phyloP scores from a whole-genome alignment of 2,113 vertebrate genomes.

The Gallinago paraguaiae region DNA sequence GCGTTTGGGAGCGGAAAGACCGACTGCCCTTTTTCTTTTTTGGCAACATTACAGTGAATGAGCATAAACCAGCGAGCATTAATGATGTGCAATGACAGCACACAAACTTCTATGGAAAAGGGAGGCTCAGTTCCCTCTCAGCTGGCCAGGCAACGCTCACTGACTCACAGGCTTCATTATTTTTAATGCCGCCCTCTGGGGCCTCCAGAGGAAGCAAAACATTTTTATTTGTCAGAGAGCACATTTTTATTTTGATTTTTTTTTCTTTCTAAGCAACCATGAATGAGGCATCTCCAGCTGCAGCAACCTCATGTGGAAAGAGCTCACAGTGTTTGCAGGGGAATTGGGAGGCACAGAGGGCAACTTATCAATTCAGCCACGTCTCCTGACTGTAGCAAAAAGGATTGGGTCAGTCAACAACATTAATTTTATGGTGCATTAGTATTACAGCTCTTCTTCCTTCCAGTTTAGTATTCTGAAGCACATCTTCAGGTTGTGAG shows the following conservation, averaged over 20 bases:
- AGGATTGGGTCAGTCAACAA: background rate
- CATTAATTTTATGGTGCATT: background rate
- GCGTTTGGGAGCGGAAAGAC: background rate
- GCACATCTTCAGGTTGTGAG: background rate
- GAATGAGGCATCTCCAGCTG: conserved; percentile 50
- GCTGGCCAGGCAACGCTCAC: conserved; percentile 22
- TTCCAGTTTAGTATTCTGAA: background rate
- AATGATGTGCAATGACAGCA: conserved; percentile 56
- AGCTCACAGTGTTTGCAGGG: background rate
- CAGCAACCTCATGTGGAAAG: background rate
- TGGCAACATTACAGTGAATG: conserved; percentile 44
- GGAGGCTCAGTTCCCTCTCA: conserved; percentile 21
- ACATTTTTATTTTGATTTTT: background rate
- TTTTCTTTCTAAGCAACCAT: conserved; percentile 11
- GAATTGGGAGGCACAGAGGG: background rate
- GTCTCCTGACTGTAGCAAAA: background rate
- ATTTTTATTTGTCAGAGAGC: conserved; percentile 57
- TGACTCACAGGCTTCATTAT: conserved; percentile 50
- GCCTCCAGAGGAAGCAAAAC: conserved; percentile 56
- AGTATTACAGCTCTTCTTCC: background rate
- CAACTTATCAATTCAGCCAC: conserved; percentile 24
- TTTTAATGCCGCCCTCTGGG: conserved; percentile 46
- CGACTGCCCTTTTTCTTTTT: conserved; percentile 16
- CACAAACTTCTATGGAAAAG: conserved; percentile 39
- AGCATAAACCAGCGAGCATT: conserved; percentile 7